A percentile compares a stretch with the other conserved stretches of the same genome.
These are phyloP conservation scores for Diadegma fenestrale DNA, from an alignment of 2,888 invertebrate genomes.

Conservation along the genomic window DNA sequence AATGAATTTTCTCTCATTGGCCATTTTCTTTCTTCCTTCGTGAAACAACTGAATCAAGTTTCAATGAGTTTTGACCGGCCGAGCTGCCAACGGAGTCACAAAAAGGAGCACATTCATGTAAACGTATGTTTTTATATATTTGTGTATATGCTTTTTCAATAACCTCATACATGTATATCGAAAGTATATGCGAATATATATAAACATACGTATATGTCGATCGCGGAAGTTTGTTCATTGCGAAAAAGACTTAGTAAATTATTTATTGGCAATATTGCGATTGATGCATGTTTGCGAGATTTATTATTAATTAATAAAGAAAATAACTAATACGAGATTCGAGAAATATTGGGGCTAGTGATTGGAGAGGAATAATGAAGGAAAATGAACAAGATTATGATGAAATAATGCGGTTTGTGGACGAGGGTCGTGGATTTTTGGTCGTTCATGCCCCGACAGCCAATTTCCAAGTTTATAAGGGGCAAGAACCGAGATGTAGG, in stretches of 20 bases:
- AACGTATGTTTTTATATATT: constrained; percentile 8
- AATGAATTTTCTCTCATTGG: constrained; percentile 1
- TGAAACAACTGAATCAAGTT: no score
- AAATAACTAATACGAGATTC: constrained; percentile 50
- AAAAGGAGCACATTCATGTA: constrained; percentile 28
- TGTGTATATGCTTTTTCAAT: constrained; percentile 11
- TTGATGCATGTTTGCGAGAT: constrained; percentile 73
- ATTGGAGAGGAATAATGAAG: constrained; percentile 15
- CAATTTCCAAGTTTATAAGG: constrained; percentile 30
- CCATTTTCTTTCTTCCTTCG: constrained; percentile 25
- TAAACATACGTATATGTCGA: constrained; percentile 44
- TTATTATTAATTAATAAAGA: constrained; percentile 63
- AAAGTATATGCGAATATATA: constrained; percentile 18
- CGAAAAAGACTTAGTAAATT: constrained; percentile 83
- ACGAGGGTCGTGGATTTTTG: constrained; percentile 52
- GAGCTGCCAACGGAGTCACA: constrained; percentile 42
- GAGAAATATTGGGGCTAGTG: constrained; percentile 44
- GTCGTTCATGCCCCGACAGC: constrained; percentile 39
- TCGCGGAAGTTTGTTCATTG: constrained; percentile 79
- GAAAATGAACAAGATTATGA: background rate
- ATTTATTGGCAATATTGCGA: constrained; percentile 82
- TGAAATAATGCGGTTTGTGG: constrained; percentile 31
- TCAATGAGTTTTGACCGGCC: background rate
- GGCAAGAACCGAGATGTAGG: background rate
- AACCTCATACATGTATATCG: background rate